phyloP scores from a whole-genome alignment of 2,113 vertebrate species.

The Glaucomys volans region DNA sequence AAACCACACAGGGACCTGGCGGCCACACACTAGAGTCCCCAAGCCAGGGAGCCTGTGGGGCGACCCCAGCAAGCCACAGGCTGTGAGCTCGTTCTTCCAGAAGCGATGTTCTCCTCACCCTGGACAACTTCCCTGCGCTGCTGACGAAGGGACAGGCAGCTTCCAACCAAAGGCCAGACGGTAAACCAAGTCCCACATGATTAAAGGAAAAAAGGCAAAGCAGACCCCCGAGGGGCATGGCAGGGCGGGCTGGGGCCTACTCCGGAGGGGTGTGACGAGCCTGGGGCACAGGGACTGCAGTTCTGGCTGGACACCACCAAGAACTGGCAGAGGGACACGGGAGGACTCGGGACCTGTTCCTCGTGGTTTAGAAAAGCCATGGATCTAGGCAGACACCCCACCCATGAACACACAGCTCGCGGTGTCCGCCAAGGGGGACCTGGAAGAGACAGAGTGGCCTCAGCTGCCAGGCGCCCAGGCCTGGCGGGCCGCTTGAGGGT shows the following conservation, averaged over 20 bases:
- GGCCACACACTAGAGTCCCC: background rate
- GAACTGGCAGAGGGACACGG: too few species aligned
- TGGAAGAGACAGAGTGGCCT: background rate
- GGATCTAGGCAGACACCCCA: background rate
- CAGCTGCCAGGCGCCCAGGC: background rate
- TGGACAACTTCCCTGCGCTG: background rate
- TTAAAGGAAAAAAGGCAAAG: too few species aligned
- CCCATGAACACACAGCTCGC: background rate
- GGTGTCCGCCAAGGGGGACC: fast-evolving
- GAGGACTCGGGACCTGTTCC: background rate
- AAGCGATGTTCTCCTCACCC: background rate
- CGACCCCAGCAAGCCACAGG: too few species aligned
- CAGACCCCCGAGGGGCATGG: background rate
- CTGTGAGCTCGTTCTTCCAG: background rate
- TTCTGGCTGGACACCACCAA: too few species aligned
- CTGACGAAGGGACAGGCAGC: too few species aligned
- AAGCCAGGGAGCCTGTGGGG: too few species aligned
- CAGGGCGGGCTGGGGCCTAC: background rate
- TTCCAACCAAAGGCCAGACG: background rate
- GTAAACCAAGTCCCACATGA: background rate
- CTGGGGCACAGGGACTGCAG: background rate
- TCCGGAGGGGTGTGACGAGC: fast-evolving
- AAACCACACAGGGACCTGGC: background rate
- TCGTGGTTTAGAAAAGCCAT: background rate
- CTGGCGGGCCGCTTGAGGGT: too few species aligned